These are phyloP conservation scores for Ochropacha duplaris DNA, from an alignment of 2,888 invertebrate genomes.

Conservation along the genomic window DNA sequence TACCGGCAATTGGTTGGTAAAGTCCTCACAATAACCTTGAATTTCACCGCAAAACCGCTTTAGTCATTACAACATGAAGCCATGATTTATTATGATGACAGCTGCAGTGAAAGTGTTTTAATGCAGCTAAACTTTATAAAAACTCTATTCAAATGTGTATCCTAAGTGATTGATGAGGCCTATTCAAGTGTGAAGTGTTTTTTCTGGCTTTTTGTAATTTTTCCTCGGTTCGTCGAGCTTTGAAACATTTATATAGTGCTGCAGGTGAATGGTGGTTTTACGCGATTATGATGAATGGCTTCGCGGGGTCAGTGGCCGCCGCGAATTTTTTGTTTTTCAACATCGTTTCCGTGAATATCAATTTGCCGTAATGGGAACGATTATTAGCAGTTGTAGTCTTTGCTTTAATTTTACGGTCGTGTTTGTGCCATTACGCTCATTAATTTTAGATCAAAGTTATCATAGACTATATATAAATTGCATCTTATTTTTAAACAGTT, in stretches of 20 bases:
- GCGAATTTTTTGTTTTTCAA: constrained; percentile 8
- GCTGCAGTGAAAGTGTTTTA: constrained; percentile 63
- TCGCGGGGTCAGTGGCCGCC: constrained; percentile 20
- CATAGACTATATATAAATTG: not conserved
- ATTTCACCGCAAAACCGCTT: constrained; percentile 45
- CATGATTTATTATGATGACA: constrained; percentile 61
- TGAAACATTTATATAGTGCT: constrained; percentile 30
- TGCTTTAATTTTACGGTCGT: not conserved
- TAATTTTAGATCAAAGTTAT: not conserved
- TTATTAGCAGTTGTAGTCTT: constrained; percentile 2
- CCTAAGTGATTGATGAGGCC: constrained; percentile 65
- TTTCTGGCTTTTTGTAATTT: constrained; percentile 47
- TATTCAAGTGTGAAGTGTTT: constrained; percentile 57
- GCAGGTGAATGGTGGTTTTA: constrained; percentile 26
- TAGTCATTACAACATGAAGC: constrained; percentile 36
- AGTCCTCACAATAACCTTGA: constrained; percentile 26
- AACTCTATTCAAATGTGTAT: constrained; percentile 49
- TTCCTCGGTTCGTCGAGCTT: constrained; percentile 42
- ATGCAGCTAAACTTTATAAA: constrained; percentile 44
- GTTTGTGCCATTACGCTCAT: not conserved
- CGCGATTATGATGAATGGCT: constrained; percentile 41
- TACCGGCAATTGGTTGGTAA: not conserved
- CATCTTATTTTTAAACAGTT: not conserved
- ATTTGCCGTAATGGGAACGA: constrained; percentile 19
- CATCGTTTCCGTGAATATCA: constrained; percentile 25